Evolutionary conservation across 1,140 invertebrate genomes (phyloP).

Genomic region (Ephestia elutella): DNA sequence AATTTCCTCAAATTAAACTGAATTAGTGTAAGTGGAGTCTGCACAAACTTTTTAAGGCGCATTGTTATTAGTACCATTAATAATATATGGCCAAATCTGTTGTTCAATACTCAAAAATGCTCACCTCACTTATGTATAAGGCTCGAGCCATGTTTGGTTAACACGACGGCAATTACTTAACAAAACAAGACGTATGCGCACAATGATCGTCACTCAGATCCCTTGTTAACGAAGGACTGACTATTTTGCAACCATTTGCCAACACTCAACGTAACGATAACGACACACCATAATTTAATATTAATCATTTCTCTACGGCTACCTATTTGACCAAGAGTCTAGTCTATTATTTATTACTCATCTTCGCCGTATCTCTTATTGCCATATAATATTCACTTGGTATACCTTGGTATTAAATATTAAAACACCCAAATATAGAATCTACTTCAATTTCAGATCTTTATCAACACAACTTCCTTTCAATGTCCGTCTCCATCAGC

Average conservation of each 20-base stretch:
- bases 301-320: background rate
- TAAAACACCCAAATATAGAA: too few species aligned
- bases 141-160: background rate
- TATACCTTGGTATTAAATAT: too few species aligned
- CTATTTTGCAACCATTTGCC: background rate
- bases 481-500: too few species aligned
- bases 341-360: too few species aligned
- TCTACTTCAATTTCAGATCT: too few species aligned
- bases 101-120: background rate
- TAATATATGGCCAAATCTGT: background rate
- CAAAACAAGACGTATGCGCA: background rate
- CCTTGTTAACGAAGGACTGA: background rate
- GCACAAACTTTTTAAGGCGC: background rate
- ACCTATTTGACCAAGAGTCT: background rate
- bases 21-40: too few species aligned
- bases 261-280: background rate
- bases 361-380: too few species aligned
- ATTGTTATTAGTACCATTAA: background rate
- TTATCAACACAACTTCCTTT: too few species aligned
- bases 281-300: background rate
- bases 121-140: background rate
- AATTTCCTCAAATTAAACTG: too few species aligned
- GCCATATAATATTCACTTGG: too few species aligned
- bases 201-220: background rate
- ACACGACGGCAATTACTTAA: conserved; percentile 4